A percentile compares a stretch with the other conserved stretches of the same genome.
phyloP scores from a whole-genome alignment of 2,888 invertebrate genomes.

The Crematogaster levior region DNA sequence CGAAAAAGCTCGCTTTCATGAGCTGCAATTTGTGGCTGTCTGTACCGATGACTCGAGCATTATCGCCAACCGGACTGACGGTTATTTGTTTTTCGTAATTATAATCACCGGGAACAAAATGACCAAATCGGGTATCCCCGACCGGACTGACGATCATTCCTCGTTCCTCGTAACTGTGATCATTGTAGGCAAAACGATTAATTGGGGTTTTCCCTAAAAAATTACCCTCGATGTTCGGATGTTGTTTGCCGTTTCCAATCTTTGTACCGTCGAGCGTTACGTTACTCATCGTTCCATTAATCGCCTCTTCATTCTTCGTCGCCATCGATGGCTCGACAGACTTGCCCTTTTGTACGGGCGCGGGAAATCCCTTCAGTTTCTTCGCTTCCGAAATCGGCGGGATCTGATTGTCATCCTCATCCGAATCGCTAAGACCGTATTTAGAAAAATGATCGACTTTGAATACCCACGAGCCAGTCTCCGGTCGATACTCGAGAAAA shows the following conservation, averaged over 20 bases:
- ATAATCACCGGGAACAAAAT: slow-evolving; percentile 15
- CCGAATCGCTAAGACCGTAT: slow-evolving; percentile 95
- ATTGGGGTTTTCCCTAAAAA: not conserved
- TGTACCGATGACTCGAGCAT: slow-evolving; percentile 88
- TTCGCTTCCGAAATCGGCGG: slow-evolving; percentile 79
- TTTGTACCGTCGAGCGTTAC: slow-evolving; percentile 19
- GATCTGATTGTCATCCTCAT: slow-evolving; percentile 91
- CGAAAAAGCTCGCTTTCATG: slow-evolving; percentile 94
- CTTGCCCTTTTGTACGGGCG: slow-evolving; percentile 52
- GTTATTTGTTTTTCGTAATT: slow-evolving; percentile 78
- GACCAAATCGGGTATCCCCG: not conserved
- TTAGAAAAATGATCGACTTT: slow-evolving; percentile 97
- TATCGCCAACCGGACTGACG: slow-evolving; percentile 88
- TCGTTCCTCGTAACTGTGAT: slow-evolving; percentile 21
- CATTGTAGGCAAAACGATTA: not conserved
- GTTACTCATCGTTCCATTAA: slow-evolving; percentile 5
- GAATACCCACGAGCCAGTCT: slow-evolving; percentile 99
- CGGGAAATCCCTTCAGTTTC: slow-evolving; percentile 60
- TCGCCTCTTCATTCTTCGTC: slow-evolving; percentile 36
- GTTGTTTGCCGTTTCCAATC: slow-evolving; percentile 26
- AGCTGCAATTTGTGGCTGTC: slow-evolving; percentile 91
- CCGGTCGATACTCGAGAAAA: slow-evolving; percentile 97
- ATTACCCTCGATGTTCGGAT: slow-evolving; percentile 11
- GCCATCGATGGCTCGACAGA: not conserved
- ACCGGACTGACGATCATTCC: not conserved